A percentile compares a stretch with the other conserved stretches of the same genome.
phyloP scores from a whole-genome alignment of 2,888 invertebrate species.

The Lysandra bellargus region DNA sequence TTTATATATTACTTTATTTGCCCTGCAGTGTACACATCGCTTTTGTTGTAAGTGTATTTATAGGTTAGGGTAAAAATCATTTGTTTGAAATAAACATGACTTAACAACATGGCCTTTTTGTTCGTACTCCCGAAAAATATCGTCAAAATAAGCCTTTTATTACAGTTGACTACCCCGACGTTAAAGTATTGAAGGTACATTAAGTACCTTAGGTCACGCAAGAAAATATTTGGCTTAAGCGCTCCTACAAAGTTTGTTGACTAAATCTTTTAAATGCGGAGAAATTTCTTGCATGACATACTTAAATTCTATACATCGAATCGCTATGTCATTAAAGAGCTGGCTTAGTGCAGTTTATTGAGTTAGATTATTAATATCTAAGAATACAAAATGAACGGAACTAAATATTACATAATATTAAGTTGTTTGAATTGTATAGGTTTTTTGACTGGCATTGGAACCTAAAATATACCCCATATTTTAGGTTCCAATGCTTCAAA shows the following conservation, averaged over 20 bases:
- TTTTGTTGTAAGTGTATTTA: constrained; percentile 31
- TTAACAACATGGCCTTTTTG: constrained; percentile 27
- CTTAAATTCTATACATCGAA: not conserved
- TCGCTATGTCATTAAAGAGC: not conserved
- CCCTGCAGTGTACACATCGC: constrained; percentile 22
- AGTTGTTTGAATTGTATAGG: too few species aligned
- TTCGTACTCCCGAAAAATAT: constrained; percentile 27
- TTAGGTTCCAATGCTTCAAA: too few species aligned
- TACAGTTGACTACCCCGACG: constrained; percentile 36
- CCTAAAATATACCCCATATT: too few species aligned
- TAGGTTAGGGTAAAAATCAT: constrained; percentile 28
- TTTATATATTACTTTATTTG: constrained; percentile 17
- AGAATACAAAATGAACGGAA: too few species aligned
- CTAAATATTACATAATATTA: too few species aligned
- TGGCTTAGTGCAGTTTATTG: not conserved
- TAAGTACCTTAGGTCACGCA: constrained; percentile 41
- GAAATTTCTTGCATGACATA: not conserved
- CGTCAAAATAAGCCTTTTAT: constrained; percentile 35
- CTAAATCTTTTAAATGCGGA: constrained; percentile 38
- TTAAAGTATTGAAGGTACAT: constrained; percentile 41
- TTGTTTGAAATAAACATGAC: constrained; percentile 31
- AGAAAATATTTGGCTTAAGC: constrained; percentile 30
- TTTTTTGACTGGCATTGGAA: too few species aligned
- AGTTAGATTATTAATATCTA: too few species aligned
- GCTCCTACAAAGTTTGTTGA: constrained; percentile 32